These are phyloP conservation scores for Lamprotornis superbus DNA, from an alignment of 2,113 vertebrate species.

Conservation along the genomic window DNA sequence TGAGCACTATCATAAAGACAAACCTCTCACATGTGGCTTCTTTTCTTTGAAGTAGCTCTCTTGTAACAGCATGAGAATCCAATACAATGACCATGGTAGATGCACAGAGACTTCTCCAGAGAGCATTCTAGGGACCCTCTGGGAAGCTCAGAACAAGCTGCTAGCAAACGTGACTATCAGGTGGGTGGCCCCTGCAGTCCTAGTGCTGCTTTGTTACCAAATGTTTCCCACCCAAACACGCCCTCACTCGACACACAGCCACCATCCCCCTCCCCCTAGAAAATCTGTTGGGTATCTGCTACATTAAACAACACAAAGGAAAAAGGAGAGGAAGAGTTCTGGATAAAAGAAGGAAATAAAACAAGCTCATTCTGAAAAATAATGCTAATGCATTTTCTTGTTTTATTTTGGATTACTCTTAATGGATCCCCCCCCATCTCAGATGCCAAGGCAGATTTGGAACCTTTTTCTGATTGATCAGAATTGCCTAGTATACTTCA, in stretches of 20 bases:
- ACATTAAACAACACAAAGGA: neutral
- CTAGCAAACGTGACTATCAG: neutral
- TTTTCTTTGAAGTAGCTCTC: neutral
- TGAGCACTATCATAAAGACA: neutral
- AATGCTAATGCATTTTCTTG: neutral
- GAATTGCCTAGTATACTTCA: neutral
- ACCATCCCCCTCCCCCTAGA: neutral
- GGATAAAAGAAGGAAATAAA: neutral
- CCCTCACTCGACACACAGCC: neutral
- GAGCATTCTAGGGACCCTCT: neutral
- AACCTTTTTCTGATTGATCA: neutral
- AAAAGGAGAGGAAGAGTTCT: neutral
- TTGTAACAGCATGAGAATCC: neutral
- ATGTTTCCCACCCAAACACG: neutral
- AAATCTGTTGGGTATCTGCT: neutral
- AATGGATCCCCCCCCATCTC: neutral
- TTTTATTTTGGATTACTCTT: slow-evolving; percentile 20
- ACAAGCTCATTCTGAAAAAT: neutral
- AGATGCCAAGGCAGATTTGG: neutral
- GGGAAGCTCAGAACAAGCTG: neutral
- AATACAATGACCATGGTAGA: neutral
- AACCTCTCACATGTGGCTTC: neutral
- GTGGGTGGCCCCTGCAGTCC: neutral
- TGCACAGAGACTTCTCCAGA: neutral
- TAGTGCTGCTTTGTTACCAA: neutral